Conservation (phyloP, 2,113 vertebrate species). For the Protobothrops mucrosquamatus region DNA sequence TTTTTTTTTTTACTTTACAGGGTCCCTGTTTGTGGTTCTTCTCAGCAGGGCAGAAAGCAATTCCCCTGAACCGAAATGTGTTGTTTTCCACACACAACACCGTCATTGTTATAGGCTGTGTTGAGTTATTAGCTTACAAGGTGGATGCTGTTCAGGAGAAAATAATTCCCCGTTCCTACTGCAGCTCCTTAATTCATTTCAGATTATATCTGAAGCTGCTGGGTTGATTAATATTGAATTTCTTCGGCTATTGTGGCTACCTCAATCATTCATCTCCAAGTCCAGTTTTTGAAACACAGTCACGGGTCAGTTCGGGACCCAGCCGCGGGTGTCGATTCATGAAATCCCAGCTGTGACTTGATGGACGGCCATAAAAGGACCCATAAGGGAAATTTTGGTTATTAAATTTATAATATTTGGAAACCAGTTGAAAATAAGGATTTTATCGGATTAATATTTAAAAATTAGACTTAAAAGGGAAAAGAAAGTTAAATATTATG, state of each 20-base stretch:
- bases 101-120: background rate
- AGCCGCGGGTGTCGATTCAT: background rate
- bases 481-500: no score
- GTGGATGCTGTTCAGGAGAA: background rate
- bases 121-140: background rate
- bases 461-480: no score
- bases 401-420: no score
- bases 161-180: fast-evolving
- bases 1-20: background rate
- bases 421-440: no score
- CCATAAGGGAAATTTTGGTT: background rate
- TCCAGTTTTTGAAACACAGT: background rate
- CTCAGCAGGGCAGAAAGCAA: constrained; percentile 12
- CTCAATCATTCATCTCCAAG: background rate
- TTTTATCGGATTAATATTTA: no score
- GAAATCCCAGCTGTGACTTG: background rate
- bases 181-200: constrained; percentile 2
- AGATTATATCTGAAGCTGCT: background rate
- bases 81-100: background rate
- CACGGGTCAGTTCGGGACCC: fast-evolving
- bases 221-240: background rate
- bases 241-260: background rate
- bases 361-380: background rate
- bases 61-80: constrained; percentile 24
- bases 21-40: background rate